phyloP scores from a whole-genome alignment of 2,888 invertebrate species.

The Alentia gelatinosa region DNA sequence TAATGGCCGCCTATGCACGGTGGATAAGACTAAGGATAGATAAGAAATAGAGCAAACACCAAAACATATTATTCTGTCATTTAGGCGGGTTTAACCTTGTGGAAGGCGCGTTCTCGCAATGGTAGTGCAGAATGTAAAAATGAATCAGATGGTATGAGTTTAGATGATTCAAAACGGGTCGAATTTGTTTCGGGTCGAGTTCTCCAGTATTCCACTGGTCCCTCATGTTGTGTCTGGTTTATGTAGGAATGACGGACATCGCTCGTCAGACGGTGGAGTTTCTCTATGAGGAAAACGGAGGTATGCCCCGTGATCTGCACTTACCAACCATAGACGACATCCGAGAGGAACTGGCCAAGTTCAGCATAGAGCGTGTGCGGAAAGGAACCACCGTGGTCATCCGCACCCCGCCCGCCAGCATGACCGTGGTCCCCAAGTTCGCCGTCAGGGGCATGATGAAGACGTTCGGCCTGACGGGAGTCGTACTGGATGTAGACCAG shows the following conservation, averaged over 20 bases:
- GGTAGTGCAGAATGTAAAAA: neutral
- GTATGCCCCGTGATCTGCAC: conserved; percentile 80
- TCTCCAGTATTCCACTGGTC: too few relatives aligned
- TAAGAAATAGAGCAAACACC: too few relatives aligned
- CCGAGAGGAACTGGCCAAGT: conserved; percentile 79
- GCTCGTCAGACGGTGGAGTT: conserved; percentile 81
- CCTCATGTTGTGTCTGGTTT: neutral
- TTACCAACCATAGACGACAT: conserved; percentile 81
- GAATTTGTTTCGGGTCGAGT: too few relatives aligned
- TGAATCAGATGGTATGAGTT: neutral
- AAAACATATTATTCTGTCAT: too few relatives aligned
- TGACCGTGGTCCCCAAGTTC: conserved; percentile 77
- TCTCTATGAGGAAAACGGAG: conserved; percentile 81
- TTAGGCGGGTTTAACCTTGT: too few relatives aligned
- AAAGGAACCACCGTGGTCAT: conserved; percentile 80
- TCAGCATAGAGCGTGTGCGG: conserved; percentile 79
- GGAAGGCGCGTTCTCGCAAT: too few relatives aligned
- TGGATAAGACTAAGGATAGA: too few relatives aligned
- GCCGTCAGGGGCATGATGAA: conserved; percentile 79
- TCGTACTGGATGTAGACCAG: conserved; percentile 79
- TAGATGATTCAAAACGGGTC: too few relatives aligned
- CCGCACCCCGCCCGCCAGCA: conserved; percentile 68
- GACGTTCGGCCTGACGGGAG: conserved; percentile 80
- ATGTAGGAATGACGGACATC: conserved; percentile 80
- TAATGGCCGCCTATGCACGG: too few relatives aligned